Evolutionary conservation across 1,140 invertebrate species (phyloP), one percentile per base, ranked within the genome.

Genomic region (Pachypeltis micranthus): DNA sequence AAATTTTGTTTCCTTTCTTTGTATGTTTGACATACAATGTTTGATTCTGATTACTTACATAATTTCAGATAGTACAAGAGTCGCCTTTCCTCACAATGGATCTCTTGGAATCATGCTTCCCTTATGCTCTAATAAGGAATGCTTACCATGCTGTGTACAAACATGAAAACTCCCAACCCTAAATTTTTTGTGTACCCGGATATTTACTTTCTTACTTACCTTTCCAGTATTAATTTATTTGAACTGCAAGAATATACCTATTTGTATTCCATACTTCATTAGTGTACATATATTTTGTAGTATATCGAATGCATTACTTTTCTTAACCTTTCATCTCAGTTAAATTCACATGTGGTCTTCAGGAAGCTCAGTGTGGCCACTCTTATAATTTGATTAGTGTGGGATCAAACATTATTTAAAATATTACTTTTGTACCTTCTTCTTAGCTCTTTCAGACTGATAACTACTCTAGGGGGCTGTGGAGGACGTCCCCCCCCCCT

Each of bases 81-180:
- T 96, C 93, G 2, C 93, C 94, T 7, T 98, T 96, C 74, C 78
- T 98, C 2, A 97, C 95, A 0, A 97, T 97, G 93, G 95, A 98
- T 80, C 78, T 98, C 55, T 74, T 98, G 61, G 96, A 98, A 73
- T 96, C 93, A 1, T 98, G 96, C 75, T 98, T 98, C 74, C 95
- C 95, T 0, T 98, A 98, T 74, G 93, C 93, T 4, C 80, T 98
- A 2, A 90, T 98, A 68, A 83, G 95, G 55, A 98, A 97, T 76
- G 93, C 95, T 67, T 98, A 96, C 78, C 93, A 95, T 72, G 89
- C 90, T 70, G 92, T 96, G 56, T 93, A 94, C 73, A 94, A 93
- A 74, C 81, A 90, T 65, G 89, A 91, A 72, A 85, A 90, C 24
- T 60, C 63, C 25, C 65, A 68, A 29, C 29, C 63, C 16, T 68